phyloP scores from a whole-genome alignment of 2,113 vertebrate species.

The Opisthocomus hoazin region DNA sequence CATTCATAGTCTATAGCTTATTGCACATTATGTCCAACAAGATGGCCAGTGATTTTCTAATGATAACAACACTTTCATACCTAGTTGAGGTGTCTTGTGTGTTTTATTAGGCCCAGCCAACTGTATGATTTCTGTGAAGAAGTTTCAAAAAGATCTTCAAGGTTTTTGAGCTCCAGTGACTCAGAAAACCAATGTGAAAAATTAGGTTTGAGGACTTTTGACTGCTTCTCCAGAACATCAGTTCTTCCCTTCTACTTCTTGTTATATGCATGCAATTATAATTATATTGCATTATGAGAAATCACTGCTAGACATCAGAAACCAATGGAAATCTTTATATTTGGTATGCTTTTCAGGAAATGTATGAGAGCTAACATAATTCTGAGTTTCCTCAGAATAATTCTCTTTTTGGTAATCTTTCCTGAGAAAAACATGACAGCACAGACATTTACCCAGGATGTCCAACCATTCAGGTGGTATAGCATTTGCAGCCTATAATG shows the following conservation, averaged over 20 bases:
- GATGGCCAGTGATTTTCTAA: neutral
- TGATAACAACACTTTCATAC: neutral
- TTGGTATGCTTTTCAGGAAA: neutral
- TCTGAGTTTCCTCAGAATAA: neutral
- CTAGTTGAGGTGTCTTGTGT: neutral
- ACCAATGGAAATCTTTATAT: neutral
- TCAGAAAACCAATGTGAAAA: neutral
- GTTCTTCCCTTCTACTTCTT: neutral
- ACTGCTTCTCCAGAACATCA: neutral
- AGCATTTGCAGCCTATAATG: neutral
- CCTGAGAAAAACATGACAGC: neutral
- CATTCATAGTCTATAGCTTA: neutral
- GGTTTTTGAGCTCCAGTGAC: neutral
- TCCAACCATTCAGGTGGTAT: neutral
- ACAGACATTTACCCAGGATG: neutral
- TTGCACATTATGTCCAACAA: neutral
- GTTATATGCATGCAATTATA: neutral
- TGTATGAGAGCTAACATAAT: neutral
- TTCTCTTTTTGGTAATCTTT: neutral
- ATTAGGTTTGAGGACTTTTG: neutral
- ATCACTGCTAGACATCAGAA: neutral
- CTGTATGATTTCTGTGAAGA: neutral
- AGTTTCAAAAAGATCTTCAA: neutral
- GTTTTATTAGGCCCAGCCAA: neutral
- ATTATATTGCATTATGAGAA: neutral